Conservation (phyloP, 2,797 vertebrate species). For the Zenarchopterus dispar region DNA sequence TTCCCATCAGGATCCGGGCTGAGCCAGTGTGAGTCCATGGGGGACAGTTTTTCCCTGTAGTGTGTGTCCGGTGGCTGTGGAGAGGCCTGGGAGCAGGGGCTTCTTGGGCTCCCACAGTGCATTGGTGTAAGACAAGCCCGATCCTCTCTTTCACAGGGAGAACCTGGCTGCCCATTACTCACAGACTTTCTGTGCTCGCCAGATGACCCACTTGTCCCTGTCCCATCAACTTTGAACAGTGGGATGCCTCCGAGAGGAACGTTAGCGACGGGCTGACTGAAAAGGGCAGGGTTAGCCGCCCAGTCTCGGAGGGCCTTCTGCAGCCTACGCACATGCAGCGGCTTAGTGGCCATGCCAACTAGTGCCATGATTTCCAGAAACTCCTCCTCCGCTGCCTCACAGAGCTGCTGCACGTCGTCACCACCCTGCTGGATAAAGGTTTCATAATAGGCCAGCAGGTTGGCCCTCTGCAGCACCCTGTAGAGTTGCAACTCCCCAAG, state of each 20-base stretch:
- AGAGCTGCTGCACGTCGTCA: constrained; percentile 97
- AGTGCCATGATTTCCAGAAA: constrained; percentile 99
- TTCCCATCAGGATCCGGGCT: constrained; percentile 87
- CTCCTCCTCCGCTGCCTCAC: constrained; percentile 96
- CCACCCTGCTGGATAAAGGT: constrained; percentile 99
- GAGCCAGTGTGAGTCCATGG: constrained; percentile 90
- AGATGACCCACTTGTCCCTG: constrained; percentile 54
- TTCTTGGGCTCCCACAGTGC: constrained; percentile 87
- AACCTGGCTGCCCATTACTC: constrained; percentile 93
- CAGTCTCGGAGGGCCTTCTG: constrained; percentile 97
- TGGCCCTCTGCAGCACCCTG: constrained; percentile 94
- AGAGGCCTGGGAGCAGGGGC: constrained; percentile 90
- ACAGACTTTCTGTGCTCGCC: constrained; percentile 83
- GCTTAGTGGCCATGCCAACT: constrained; percentile 99
- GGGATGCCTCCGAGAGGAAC: constrained; percentile 90
- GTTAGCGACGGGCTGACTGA: constrained; percentile 89
- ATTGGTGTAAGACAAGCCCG: constrained; percentile 83
- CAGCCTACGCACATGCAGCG: constrained; percentile 94
- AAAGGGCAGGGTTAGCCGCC: constrained; percentile 94
- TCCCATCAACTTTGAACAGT: constrained; percentile 90
- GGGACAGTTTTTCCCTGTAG: constrained; percentile 86
- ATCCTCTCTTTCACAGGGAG: constrained; percentile 85
- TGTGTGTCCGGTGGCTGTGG: constrained; percentile 86
- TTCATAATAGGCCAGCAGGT: constrained; percentile 96
- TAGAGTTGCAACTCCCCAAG: constrained; percentile 98